phyloP scores from a whole-genome alignment of 92 coral and sea anemone genomes.

The Phymanthus crucifer region DNA sequence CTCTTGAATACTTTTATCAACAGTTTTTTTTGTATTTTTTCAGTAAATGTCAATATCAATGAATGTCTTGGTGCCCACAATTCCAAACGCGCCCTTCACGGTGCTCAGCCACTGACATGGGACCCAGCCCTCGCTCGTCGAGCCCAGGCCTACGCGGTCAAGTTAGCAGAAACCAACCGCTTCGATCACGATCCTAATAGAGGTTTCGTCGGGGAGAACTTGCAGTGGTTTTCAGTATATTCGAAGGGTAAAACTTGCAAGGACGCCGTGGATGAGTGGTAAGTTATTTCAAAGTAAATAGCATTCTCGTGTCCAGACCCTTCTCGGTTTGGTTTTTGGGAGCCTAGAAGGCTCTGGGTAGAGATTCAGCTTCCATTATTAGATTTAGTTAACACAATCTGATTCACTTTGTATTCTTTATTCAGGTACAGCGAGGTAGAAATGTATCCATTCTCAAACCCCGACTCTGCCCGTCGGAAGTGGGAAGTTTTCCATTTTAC shows the following conservation, averaged over 20 bases:
- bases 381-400: background rate
- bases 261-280: constrained; percentile 9
- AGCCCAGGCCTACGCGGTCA: constrained; percentile 43
- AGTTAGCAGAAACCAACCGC: constrained; percentile 8
- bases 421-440: constrained; percentile 12
- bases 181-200: constrained; percentile 4
- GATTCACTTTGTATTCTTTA: background rate
- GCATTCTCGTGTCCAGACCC: too few species aligned
- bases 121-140: constrained; percentile 38
- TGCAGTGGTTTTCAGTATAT: background rate
- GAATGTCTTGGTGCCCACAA: constrained; percentile 43
- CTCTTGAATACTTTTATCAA: too few species aligned
- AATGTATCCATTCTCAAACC: background rate
- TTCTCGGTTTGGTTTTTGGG: too few species aligned
- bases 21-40: background rate
- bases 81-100: constrained; percentile 40
- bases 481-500: constrained; percentile 4
- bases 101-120: constrained; percentile 38
- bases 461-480: background rate
- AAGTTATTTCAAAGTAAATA: background rate
- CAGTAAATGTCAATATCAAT: background rate
- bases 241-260: background rate
- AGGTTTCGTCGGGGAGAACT: constrained; percentile 1
- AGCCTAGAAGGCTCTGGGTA: too few species aligned
- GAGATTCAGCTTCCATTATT: background rate